These are phyloP conservation scores for Enteromius treurensis DNA, from an alignment of 2,797 vertebrate species.

Conservation along the genomic window DNA sequence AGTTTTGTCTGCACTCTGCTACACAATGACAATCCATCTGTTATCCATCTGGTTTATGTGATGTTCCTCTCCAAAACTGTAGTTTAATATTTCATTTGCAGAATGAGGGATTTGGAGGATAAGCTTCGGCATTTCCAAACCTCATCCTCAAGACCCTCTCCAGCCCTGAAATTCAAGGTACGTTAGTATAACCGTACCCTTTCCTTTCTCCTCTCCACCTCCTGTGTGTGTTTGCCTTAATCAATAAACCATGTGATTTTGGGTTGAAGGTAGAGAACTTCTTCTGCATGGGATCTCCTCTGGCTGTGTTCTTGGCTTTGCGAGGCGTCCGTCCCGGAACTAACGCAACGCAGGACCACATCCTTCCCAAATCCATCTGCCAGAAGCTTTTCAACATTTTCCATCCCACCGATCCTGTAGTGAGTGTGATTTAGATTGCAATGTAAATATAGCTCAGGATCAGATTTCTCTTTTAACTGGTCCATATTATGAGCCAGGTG, in stretches of 20 bases:
- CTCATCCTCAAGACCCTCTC: conserved; percentile 78
- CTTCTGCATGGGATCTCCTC: conserved; percentile 97
- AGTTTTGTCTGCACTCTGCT: conserved; percentile 8
- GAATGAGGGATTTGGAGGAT: conserved; percentile 90
- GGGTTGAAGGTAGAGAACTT: conserved; percentile 91
- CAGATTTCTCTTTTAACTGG: neutral
- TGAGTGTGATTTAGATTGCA: conserved; percentile 69
- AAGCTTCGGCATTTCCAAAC: conserved; percentile 84
- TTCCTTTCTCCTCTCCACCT: neutral
- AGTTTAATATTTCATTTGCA: conserved; percentile 58
- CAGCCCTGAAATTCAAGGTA: conserved; percentile 96
- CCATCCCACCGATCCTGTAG: conserved; percentile 97
- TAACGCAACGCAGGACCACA: conserved; percentile 87
- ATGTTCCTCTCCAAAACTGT: neutral
- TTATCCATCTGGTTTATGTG: conserved; percentile 13
- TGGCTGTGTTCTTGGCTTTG: conserved; percentile 92
- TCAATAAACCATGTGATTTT: conserved; percentile 8
- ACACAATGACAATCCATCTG: neutral
- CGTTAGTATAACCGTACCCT: conserved; percentile 28
- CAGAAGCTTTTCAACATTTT: conserved; percentile 93
- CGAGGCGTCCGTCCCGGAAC: conserved; percentile 89
- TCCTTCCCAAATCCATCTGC: conserved; percentile 90
- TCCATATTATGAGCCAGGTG: neutral
- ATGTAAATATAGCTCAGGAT: neutral
- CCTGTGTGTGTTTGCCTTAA: neutral